Conservation (phyloP, 2,797 vertebrate species). For the Oreonectes daqikongensis region DNA sequence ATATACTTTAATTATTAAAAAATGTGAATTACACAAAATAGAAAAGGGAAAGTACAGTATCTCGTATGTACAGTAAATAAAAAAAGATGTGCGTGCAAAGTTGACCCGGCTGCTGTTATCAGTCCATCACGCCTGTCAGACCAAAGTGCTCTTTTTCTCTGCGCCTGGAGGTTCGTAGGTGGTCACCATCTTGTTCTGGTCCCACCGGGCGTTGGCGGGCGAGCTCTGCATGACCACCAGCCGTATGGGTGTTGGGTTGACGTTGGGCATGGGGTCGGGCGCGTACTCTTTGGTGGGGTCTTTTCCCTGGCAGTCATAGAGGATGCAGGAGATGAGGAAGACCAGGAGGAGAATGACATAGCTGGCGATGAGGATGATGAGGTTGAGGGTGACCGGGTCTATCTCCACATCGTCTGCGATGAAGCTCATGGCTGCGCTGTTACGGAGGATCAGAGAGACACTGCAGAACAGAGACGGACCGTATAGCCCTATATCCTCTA, state of each 20-base stretch:
- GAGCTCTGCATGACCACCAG: conserved; percentile 89
- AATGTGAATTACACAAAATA: conserved; percentile 27
- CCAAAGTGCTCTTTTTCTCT: conserved; percentile 80
- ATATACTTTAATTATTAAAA: conserved; percentile 31
- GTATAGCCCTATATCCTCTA: no score
- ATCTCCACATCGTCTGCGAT: conserved; percentile 86
- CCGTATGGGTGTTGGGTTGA: conserved; percentile 82
- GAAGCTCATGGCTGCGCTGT: conserved; percentile 72
- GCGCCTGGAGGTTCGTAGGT: conserved; percentile 66
- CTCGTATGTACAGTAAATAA: conserved; percentile 30
- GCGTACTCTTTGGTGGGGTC: conserved; percentile 92
- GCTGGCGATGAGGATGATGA: conserved; percentile 92
- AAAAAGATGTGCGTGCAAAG: conserved; percentile 50
- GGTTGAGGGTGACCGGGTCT: conserved; percentile 94
- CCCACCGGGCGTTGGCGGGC: conserved; percentile 69
- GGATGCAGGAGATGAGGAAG: conserved; percentile 94
- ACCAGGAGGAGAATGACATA: conserved; percentile 95
- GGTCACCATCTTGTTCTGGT: conserved; percentile 71
- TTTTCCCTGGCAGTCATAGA: conserved; percentile 95
- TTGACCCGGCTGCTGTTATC: conserved; percentile 9
- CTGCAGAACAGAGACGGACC: not conserved
- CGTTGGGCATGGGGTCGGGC: conserved; percentile 76
- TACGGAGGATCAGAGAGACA: conserved; percentile 1
- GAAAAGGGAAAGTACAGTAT: not conserved
- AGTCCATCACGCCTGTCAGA: conserved; percentile 60